These are phyloP conservation scores for Bruchidius siliquastri DNA, from an alignment of 2,888 invertebrate species.

Conservation along the genomic window DNA sequence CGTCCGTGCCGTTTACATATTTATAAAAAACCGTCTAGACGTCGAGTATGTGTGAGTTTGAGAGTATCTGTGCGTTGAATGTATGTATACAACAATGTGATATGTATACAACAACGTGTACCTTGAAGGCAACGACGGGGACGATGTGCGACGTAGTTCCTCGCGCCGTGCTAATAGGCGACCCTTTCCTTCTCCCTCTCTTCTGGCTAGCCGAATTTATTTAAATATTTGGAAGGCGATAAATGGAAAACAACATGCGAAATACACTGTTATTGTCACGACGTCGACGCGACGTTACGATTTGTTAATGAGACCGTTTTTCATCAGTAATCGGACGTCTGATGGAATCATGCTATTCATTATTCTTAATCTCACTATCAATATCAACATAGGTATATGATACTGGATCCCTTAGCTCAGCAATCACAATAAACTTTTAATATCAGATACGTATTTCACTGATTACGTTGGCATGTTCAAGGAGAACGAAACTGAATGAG, in stretches of 20 bases:
- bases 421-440: too few relatives aligned
- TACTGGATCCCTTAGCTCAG: too few relatives aligned
- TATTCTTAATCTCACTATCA: too few relatives aligned
- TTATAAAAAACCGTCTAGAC: constrained; percentile 31
- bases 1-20: constrained; percentile 23
- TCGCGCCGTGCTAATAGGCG: background rate
- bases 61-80: background rate
- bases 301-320: background rate
- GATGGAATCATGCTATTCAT: too few relatives aligned
- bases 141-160: background rate
- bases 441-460: too few relatives aligned
- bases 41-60: background rate
- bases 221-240: constrained; percentile 26
- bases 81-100: background rate
- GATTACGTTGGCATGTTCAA: too few relatives aligned
- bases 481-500: too few relatives aligned
- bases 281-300: too few relatives aligned
- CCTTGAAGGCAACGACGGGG: background rate
- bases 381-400: too few relatives aligned
- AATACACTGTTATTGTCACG: background rate
- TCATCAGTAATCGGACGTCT: too few relatives aligned
- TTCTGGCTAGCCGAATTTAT: constrained; percentile 24
- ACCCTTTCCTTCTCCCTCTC: constrained; percentile 8
- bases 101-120: constrained; percentile 1
- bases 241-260: background rate